These are phyloP conservation scores for Yasuhikotakia modesta DNA, from an alignment of 2,797 vertebrate genomes.

Conservation along the genomic window DNA sequence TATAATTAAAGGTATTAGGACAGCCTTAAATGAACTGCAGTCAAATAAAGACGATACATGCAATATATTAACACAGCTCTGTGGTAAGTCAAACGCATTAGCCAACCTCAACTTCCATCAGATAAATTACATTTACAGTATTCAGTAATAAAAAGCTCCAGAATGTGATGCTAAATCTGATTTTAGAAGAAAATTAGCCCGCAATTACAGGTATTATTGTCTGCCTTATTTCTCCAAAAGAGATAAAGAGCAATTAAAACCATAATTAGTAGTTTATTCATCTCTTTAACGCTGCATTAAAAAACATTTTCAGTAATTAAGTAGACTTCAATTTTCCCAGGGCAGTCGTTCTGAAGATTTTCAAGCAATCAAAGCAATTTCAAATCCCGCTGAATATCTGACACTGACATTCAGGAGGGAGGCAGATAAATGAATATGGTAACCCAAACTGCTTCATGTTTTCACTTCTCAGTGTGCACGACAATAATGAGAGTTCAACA, in stretches of 20 bases:
- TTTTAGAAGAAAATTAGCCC: background rate
- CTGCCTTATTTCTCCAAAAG: background rate
- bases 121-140: background rate
- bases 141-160: background rate
- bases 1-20: background rate
- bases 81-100: background rate
- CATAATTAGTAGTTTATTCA: conserved; percentile 6
- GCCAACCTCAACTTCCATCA: background rate
- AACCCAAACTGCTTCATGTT: conserved; percentile 12
- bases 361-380: conserved; percentile 18
- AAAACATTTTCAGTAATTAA: conserved; percentile 15
- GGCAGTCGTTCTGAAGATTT: background rate
- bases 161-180: background rate
- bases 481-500: background rate
- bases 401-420: background rate
- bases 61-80: background rate
- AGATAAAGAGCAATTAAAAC: conserved; percentile 14
- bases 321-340: conserved; percentile 1
- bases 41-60: conserved; percentile 4
- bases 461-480: conserved; percentile 10
- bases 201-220: background rate
- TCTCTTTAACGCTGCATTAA: background rate
- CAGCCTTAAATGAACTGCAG: background rate
- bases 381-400: background rate
- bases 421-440: conserved; percentile 5